Evolutionary conservation across 2,113 vertebrate genomes (phyloP).

Genomic region (Herpetotheres cachinnans): DNA sequence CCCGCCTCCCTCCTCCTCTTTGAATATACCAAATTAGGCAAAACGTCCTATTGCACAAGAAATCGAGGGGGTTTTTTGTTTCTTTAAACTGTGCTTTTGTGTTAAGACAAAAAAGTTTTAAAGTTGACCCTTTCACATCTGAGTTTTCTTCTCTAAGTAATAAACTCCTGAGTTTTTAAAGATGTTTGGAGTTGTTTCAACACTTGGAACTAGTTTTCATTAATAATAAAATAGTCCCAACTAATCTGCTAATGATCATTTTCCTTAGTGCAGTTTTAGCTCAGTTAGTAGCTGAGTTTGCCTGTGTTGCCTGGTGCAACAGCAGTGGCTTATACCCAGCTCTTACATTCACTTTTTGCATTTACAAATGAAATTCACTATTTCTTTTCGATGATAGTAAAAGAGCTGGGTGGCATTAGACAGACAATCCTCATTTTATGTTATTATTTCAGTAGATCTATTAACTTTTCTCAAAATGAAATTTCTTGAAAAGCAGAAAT

Average conservation of each 20-base stretch:
- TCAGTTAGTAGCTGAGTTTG: background rate
- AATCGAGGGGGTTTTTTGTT: background rate
- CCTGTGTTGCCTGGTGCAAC: background rate
- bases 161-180: background rate
- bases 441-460: background rate
- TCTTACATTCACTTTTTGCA: background rate
- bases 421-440: background rate
- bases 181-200: background rate
- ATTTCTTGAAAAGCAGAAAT: background rate
- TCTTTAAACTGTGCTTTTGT: conserved; percentile 7
- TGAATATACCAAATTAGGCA: background rate
- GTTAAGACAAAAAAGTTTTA: background rate
- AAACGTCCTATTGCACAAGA: background rate
- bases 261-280: background rate
- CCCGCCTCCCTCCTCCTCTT: background rate
- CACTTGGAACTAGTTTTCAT: background rate
- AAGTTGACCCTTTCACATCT: background rate
- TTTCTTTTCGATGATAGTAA: background rate
- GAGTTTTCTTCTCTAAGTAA: background rate
- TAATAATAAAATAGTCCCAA: background rate
- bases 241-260: background rate
- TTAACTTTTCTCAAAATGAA: background rate
- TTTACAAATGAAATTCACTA: background rate
- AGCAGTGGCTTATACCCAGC: background rate
- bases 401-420: background rate